phyloP scores from a whole-genome alignment of 2,888 invertebrate species.

The Campoplex nolae region DNA sequence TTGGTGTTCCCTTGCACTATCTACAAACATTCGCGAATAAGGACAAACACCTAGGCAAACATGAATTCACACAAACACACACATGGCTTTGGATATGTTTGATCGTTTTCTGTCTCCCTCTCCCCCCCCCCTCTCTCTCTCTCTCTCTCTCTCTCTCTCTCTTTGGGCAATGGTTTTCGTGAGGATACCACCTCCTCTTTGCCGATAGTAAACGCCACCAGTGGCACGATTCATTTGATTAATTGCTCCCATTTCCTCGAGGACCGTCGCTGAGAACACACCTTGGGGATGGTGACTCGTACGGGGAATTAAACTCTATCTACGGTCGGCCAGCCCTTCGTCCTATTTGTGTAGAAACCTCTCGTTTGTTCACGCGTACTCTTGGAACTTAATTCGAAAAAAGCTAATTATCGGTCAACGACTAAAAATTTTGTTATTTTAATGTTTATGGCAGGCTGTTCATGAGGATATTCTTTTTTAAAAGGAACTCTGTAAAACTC shows the following conservation, averaged over 20 bases:
- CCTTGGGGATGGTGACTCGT: slow-evolving; percentile 59
- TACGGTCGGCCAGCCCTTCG: slow-evolving; percentile 50
- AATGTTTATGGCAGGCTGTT: background rate
- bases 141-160: slow-evolving; percentile 45
- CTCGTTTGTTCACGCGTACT: background rate
- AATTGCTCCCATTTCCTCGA: slow-evolving; percentile 75
- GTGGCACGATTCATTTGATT: slow-evolving; percentile 74
- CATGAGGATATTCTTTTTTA: background rate
- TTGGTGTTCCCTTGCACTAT: slow-evolving; percentile 36
- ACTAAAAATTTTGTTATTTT: background rate
- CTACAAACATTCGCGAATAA: slow-evolving; percentile 12
- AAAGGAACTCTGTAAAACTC: background rate
- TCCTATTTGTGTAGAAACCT: background rate
- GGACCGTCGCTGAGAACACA: slow-evolving; percentile 62
- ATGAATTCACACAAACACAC: slow-evolving; percentile 8
- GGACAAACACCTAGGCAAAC: slow-evolving; percentile 1
- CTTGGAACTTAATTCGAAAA: background rate
- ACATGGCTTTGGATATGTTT: slow-evolving; percentile 32
- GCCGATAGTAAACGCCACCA: slow-evolving; percentile 69
- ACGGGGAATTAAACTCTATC: slow-evolving; percentile 73
- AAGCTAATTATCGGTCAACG: background rate
- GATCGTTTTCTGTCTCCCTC: background rate
- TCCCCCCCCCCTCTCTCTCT: background rate
- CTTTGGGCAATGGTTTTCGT: slow-evolving; percentile 53
- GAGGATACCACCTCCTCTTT: slow-evolving; percentile 54